Base-by-base conservation (phyloP, 2,888 invertebrate genomes). In the Amphipoea oculea region DNA sequence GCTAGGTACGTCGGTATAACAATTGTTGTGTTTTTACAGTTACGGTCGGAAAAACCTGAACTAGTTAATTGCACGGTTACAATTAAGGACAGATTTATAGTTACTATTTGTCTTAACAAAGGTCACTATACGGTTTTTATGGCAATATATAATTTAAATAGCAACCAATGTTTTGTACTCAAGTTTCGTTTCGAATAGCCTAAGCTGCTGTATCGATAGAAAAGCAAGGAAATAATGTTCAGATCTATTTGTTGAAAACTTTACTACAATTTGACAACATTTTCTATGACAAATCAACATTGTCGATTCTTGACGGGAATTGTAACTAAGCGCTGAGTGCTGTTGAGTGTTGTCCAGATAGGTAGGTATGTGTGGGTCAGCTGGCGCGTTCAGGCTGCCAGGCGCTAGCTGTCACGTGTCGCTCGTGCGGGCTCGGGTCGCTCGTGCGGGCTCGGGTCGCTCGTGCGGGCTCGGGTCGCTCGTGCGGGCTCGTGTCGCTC, bases 201-300 rank as follows among this genome's bases (percentile, higher is more conserved):
- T 72, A 81, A 76, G 79, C 54, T 66, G 75, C 54, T 51, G 77
- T 75, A 80, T 76, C 85, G 79, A 79, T 74, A 82, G 77, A 81
- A 81, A 69, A 85, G 82, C 83, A 83, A 77, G 73, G 86, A 79
- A 65, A 60, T 65, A 84, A 80, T 86, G 77, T 76, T 85, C 87
- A 88, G 84, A 89, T 86, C 89, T 85, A 82, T 79, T 88, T 81
- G 84, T 78, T 75, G 51, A 62, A 81, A 67, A 77, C 57, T 67
- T 79, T 62, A 60, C 63, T 76, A 85, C 42, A 75, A 57, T 72
- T 71, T 70, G 68, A 68, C 54, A 70, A 82, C 29, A 78, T 75
- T 65, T 72, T 73, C 29, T 70, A 67, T 51, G 80, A 76, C 80
- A 67, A 73, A 29, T 70, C 40, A 45, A 70, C n/a, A 48, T 42